phyloP scores from a whole-genome alignment of 2,888 invertebrate species.

The Cremastobaeus sp. region DNA sequence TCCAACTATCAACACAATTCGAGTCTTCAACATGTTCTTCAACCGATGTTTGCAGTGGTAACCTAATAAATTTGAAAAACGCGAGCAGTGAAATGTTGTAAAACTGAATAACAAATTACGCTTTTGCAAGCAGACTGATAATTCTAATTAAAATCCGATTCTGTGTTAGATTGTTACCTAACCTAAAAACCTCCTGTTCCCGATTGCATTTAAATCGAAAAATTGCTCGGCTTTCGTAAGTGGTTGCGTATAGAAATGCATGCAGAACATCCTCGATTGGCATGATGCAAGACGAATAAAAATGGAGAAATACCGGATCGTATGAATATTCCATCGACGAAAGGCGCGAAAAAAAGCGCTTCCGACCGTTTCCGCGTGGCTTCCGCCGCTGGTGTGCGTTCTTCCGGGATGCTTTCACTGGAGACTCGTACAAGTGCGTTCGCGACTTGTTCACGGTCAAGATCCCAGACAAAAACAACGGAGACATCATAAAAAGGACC shows the following conservation, averaged over 20 bases:
- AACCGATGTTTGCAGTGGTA: too few species aligned
- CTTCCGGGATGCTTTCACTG: conserved; percentile 60
- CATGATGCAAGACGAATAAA: not conserved
- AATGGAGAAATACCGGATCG: too few species aligned
- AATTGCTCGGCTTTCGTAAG: not conserved
- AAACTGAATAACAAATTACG: too few species aligned
- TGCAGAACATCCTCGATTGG: not conserved
- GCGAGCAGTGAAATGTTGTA: too few species aligned
- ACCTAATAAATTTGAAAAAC: too few species aligned
- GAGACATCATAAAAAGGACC: conserved; percentile 21
- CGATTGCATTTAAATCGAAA: too few species aligned
- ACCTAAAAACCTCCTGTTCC: too few species aligned
- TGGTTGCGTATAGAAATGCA: not conserved
- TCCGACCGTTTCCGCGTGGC: conserved; percentile 47
- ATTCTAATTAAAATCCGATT: not conserved
- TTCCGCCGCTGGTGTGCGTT: conserved; percentile 22
- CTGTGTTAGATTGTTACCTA: too few species aligned
- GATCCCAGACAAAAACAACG: conserved; percentile 49
- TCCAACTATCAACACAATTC: too few species aligned
- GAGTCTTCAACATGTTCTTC: too few species aligned
- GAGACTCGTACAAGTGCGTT: conserved; percentile 41
- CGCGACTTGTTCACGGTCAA: conserved; percentile 56
- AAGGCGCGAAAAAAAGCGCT: conserved; percentile 43
- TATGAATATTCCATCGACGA: not conserved
- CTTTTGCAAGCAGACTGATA: not conserved